Evolutionary conservation across 1,140 invertebrate genomes (phyloP), one percentile per base, ranked within the genome.

Genomic region (Aphaenogaster ashmeadi): DNA sequence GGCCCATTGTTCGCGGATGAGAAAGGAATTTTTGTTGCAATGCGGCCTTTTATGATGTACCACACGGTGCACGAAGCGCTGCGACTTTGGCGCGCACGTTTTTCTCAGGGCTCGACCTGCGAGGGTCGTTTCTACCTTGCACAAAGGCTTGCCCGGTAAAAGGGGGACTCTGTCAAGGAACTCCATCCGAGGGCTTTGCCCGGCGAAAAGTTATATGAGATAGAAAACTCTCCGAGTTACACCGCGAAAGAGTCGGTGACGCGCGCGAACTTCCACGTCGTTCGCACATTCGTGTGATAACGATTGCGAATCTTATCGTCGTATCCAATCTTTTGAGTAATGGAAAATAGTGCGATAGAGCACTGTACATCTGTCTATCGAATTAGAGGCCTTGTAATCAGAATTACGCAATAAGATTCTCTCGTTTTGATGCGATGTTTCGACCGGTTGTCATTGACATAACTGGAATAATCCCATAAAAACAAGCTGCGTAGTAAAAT

Each of bases 1-100:
- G 80, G 80, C 41, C 80, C 69, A 84, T 84, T 84, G 80, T 84
- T 84, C 80, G n/a, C 56, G 56, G 69, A 84, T 84, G 69, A 74
- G 80, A 72, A 88, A 69, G 71, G 72, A 88, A 89, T 89, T 89
- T 88, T 88, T 86, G 80, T 84, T 84, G 52, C 71, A 58, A 84
- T 66, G 72, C 50, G 69, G 8, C 41, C 58, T 84, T 84, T 84
- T 60, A 84, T 74, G 67, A 74, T 38, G 80, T 75, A 84, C 54
- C 67, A 71, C 66, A 74, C 52, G 50, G 18, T 50, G 60, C 60
- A 81, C 21, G 79, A 86, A 71, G 58, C 58, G 36, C 44, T 18
- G 69, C 71, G 58, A 86, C 83, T 79, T 54, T 5, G 58, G 72
- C 27, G 58, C 60, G 47, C 58, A 36, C 58, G 52, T 74, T 74